Percentiles rank a stretch among this genome's conserved stretches.
These are phyloP conservation scores for Ectemnius lituratus DNA, from an alignment of 2,888 invertebrate genomes.

Conservation along the genomic window DNA sequence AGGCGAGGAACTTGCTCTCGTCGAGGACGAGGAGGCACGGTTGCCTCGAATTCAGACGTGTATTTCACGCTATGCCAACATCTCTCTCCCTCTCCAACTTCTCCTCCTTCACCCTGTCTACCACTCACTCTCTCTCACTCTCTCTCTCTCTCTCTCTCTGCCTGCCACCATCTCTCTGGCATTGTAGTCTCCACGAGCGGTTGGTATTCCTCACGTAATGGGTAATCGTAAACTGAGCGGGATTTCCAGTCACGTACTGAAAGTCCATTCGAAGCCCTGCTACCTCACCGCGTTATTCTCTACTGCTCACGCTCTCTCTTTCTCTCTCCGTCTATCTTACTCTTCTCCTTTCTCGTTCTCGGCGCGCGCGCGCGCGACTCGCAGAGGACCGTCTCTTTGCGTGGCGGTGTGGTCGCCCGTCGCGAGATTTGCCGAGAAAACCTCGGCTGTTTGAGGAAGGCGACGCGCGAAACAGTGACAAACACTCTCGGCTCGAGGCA, in stretches of 20 bases:
- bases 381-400: neutral
- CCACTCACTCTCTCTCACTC: neutral
- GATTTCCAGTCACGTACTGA: slow-evolving; percentile 70
- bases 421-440: slow-evolving; percentile 12
- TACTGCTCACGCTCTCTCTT: neutral
- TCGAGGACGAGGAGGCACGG: slow-evolving; percentile 26
- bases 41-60: slow-evolving; percentile 49
- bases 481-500: neutral
- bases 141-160: neutral
- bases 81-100: slow-evolving; percentile 12
- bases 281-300: slow-evolving; percentile 30
- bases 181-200: neutral
- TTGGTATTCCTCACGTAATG: slow-evolving; percentile 58
- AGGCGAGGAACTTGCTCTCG: slow-evolving; percentile 11
- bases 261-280: slow-evolving; percentile 59
- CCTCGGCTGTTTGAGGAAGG: slow-evolving; percentile 1
- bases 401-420: slow-evolving; percentile 6
- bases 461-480: slow-evolving; percentile 6
- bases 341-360: slow-evolving; percentile 5
- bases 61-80: slow-evolving; percentile 44
- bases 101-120: neutral
- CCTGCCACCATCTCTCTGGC: neutral
- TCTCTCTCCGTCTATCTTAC: neutral
- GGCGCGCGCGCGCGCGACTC: slow-evolving; percentile 18
- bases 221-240: slow-evolving; percentile 68